A percentile compares a stretch with the other conserved stretches of the same genome.
Evolutionary conservation across 1,140 invertebrate species (phyloP).

Genomic region (Wasmannia auropunctata): DNA sequence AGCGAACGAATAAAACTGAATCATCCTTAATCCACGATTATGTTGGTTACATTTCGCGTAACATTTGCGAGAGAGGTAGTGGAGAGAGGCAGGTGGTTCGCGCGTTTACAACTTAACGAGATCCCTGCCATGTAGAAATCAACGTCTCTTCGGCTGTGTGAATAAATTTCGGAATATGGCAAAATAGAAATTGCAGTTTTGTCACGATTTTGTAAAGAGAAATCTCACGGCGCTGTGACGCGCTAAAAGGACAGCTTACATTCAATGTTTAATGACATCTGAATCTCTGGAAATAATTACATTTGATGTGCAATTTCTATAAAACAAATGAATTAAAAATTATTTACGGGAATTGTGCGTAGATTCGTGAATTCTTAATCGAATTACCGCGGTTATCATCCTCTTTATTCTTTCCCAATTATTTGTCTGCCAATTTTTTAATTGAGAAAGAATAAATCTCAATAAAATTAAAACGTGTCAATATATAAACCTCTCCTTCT

Average conservation of each 20-base stretch:
- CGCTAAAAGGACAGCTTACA: background rate
- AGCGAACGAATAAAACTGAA: constrained; percentile 46
- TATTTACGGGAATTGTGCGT: background rate
- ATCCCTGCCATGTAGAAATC: constrained; percentile 9
- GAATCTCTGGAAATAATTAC: background rate
- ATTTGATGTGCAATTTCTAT: background rate
- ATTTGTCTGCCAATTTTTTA: background rate
- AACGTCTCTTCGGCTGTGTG: background rate
- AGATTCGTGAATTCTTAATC: constrained; percentile 8
- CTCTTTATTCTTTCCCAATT: background rate
- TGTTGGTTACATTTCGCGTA: constrained; percentile 37
- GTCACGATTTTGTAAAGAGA: background rate
- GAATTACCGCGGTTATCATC: background rate
- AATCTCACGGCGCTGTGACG: background rate
- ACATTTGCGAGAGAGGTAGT: background rate
- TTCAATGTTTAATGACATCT: background rate
- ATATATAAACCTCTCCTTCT: background rate
- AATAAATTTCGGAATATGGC: constrained; percentile 15
- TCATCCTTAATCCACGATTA: constrained; percentile 47
- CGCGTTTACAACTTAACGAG: constrained; percentile 5
- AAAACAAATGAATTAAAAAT: background rate
- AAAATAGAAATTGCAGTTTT: background rate
- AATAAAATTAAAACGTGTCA: background rate
- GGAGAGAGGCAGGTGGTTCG: background rate
- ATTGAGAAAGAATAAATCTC: background rate